These are phyloP conservation scores for Anisognathus igniventris DNA, from an alignment of 2,797 vertebrate species.

Conservation along the genomic window DNA sequence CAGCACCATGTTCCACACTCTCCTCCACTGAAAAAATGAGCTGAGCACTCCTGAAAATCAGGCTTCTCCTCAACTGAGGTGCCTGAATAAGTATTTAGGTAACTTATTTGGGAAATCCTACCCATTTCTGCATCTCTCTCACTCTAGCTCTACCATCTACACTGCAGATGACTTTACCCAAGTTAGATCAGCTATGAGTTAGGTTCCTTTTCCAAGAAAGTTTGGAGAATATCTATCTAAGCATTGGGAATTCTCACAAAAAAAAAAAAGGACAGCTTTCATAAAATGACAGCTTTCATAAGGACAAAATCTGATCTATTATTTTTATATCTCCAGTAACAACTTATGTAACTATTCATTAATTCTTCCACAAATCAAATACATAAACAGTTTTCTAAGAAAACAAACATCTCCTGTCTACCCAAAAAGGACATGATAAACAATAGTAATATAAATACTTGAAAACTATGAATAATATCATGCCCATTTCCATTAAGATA, in stretches of 20 bases:
- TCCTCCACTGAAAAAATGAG: not conserved
- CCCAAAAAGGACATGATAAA: conserved; percentile 21
- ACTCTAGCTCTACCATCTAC: not conserved
- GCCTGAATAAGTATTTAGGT: not conserved
- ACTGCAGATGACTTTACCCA: not conserved
- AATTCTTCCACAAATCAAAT: conserved; percentile 6
- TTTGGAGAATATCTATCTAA: not conserved
- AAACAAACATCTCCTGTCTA: conserved; percentile 15
- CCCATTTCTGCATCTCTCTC: not conserved
- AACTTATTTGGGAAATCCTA: not conserved
- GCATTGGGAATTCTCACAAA: not conserved
- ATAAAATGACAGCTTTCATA: not conserved
- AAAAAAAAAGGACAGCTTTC: not conserved
- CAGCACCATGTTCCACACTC: not conserved
- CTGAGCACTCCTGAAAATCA: not conserved
- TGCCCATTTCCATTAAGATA: conserved; percentile 21
- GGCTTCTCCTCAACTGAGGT: not conserved
- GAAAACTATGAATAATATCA: conserved; percentile 7
- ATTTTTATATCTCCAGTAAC: not conserved
- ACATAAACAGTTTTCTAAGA: not conserved
- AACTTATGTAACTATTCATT: not conserved
- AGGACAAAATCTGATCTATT: not conserved
- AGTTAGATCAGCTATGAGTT: not conserved
- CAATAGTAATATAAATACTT: conserved; percentile 33
- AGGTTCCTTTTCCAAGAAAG: not conserved